A percentile compares a stretch with the other conserved stretches of the same genome.
phyloP scores from a whole-genome alignment of 2,888 invertebrate genomes.

The Vanessa cardui region DNA sequence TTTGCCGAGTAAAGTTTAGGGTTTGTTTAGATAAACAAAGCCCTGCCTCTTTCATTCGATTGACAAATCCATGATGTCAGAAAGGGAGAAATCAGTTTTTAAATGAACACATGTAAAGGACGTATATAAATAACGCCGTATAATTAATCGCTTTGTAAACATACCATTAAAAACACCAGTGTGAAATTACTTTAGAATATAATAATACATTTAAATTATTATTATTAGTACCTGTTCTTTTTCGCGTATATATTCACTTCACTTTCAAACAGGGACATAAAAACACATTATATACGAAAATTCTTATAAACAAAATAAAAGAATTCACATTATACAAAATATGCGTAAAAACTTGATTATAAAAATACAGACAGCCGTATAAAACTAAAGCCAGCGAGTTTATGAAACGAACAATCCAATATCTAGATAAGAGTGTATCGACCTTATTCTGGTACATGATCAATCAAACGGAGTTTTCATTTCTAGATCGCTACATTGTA shows the following conservation, averaged over 20 bases:
- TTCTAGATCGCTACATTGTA: slow-evolving; percentile 10
- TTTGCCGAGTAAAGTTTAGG: no score
- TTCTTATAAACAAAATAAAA: not conserved
- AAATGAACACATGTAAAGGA: no score
- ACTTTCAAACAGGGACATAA: not conserved
- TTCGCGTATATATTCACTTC: not conserved
- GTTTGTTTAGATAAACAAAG: no score
- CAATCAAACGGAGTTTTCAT: slow-evolving; percentile 13
- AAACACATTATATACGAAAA: not conserved
- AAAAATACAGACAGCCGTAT: slow-evolving; percentile 25
- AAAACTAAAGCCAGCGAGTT: slow-evolving; percentile 33
- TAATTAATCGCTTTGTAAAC: not conserved
- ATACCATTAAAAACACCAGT: not conserved
- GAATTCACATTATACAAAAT: not conserved
- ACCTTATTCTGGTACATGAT: slow-evolving; percentile 36
- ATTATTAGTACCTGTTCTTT: not conserved
- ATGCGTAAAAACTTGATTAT: not conserved
- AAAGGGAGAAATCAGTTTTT: no score
- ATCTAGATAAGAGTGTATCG: slow-evolving; percentile 37
- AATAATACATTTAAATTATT: not conserved
- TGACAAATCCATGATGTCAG: no score
- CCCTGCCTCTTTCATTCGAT: no score
- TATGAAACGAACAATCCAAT: slow-evolving; percentile 39
- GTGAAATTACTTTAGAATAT: not conserved
- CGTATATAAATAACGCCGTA: no score